Percentiles rank a stretch among this genome's conserved stretches.
Evolutionary conservation across 2,888 invertebrate species (phyloP).

Genomic region (Cephonodes hylas): DNA sequence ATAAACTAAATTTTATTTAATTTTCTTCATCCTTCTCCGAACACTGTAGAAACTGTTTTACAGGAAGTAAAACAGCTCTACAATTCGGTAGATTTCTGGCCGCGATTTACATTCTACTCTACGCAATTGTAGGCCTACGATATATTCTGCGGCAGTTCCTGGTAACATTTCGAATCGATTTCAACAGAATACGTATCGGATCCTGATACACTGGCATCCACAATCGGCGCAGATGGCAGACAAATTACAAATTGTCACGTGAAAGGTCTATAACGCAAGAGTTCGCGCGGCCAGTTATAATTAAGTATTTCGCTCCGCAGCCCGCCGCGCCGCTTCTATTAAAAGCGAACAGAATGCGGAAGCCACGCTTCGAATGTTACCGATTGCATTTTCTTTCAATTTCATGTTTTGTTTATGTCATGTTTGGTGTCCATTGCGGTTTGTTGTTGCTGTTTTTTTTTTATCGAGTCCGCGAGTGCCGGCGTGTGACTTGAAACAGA

Average conservation of each 20-base stretch:
- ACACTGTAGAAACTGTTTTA: too few species aligned
- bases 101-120: too few species aligned
- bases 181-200: neutral
- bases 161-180: neutral
- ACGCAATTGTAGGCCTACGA: too few species aligned
- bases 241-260: constrained; percentile 21
- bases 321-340: neutral
- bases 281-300: constrained; percentile 1
- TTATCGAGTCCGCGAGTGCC: too few species aligned
- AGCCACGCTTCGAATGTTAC: neutral
- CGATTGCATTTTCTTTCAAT: neutral
- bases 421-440: too few species aligned
- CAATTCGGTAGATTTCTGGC: too few species aligned
- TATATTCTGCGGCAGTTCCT: too few species aligned
- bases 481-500: too few species aligned
- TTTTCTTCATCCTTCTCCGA: too few species aligned
- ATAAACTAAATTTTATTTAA: too few species aligned
- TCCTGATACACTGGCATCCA: neutral
- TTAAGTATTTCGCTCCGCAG: neutral
- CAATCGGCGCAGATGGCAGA: constrained; percentile 18
- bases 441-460: too few species aligned
- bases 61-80: too few species aligned
- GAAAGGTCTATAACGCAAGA: neutral
- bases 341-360: neutral
- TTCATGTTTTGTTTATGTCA: neutral